Evolutionary conservation across 2,113 vertebrate genomes (phyloP), one percentile per base, ranked within the genome.

Genomic region (Anser brachyrhynchus): DNA sequence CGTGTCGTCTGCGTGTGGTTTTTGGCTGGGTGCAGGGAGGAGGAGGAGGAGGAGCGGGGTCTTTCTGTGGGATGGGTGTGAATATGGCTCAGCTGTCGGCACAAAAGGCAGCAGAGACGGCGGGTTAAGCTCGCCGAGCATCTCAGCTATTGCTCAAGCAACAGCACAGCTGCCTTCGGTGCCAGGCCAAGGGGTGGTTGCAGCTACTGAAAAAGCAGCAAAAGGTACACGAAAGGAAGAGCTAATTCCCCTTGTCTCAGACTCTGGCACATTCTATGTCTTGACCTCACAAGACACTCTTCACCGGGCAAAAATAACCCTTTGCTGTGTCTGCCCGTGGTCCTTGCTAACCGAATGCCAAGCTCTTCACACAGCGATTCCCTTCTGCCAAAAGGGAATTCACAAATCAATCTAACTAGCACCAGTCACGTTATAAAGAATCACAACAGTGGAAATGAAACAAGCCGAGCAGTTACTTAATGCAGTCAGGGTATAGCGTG

Each of bases 1-100:
- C 18, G 0, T n/a, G n/a, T 18, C 13, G 2, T 1, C 43, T 39
- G 22, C 1, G 0, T 29, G 35, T 37, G 65, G 59, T 29, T 81
- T 82, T 52, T 39, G 69, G 6, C 9, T 2, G 26, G 37, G 43
- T 44, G 33, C 26, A n/a, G 55, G 78, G 35, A 84, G 72, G 21
- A 72, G 18, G 31, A 49, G 44, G 59, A 37, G 18, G 31, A 49
- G 44, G 59, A 37, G 66, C 23, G 17, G 31, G 33, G 41, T 41
- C 44, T 49, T 65, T 76, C 51, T 86, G 69, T 41, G 37, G 33
- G 25, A 19, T 22, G 22, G 26, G 25, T 41, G 20, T 64, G 77
- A 79, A 43, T 19, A 57, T 0, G 13, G 1, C 51, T 28, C 41
- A 78, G 78, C 37, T 39, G 55, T 44, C 22, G 35, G 15, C 58